Base-by-base conservation (phyloP, 2,113 vertebrate species). In the Eleginops maclovinus region DNA sequence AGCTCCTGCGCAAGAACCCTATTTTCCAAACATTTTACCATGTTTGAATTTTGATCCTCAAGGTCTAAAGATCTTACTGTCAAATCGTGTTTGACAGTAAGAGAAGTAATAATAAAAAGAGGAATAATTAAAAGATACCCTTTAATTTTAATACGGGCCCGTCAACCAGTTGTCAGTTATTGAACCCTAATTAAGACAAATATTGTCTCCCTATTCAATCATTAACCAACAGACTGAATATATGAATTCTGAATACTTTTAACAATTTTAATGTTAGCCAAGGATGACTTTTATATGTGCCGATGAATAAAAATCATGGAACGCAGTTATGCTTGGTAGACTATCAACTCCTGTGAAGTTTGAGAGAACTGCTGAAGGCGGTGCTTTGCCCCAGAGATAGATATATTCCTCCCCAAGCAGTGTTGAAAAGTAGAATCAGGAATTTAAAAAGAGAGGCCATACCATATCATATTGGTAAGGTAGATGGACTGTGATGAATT, bases 201-300 rank as follows among this genome's bases (percentile, higher is more conserved):
- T 19, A 14, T 53, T 1, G 15, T 58, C 19, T 21, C 16, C 22
- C 41, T n/a, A 0, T 61, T 58, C 47, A 51, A 56, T 76, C 36
- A 72, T 56, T 59, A 49, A 79, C 70, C 44, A 67, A 81, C 49
- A 61, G 15, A 69, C 47, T 12, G 59, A 74, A 79, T 67, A 53
- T 19, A 81, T 54, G 14, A 62, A 50, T 58, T 62, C 50, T 28
- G 79, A 86, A 79, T 36, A 19, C n/a, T 47, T 49, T 9, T 65
- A 64, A 70, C 59, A 22, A 2, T 78, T 73, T 41, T 40, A 40
- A 36, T 63, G 44, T 36, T 68, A n/a, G 28, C 44, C 12, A 16
- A 36, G 24, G 16, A 78, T 49, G 26, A 14, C 71, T 51, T 60
- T 71, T 44, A 66, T 19, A 0, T 3, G 47, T 3, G 0, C 36